phyloP scores from a whole-genome alignment of 2,113 vertebrate species.

The sheep (Ovis aries) region DNA sequence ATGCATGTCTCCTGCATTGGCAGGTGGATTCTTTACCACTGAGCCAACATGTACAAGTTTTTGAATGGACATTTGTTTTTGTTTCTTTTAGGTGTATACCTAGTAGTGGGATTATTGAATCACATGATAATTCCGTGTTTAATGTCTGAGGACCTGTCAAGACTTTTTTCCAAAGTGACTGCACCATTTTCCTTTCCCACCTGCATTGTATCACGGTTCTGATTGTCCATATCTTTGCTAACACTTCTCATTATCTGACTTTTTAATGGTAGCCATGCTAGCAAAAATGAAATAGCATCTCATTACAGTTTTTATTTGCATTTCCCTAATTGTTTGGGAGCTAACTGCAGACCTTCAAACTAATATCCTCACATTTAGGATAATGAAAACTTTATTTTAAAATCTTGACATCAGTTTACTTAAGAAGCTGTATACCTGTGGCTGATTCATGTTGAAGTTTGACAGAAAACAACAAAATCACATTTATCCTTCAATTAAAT shows the following conservation, averaged over 20 bases:
- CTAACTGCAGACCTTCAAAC: constrained; percentile 36
- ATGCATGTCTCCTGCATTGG: not conserved
- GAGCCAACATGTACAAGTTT: not conserved
- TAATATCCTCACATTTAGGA: not conserved
- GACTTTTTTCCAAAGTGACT: not conserved
- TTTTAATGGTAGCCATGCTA: not conserved
- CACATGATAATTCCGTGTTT: not conserved
- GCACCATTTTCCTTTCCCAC: not conserved
- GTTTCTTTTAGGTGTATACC: not conserved
- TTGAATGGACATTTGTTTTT: not conserved
- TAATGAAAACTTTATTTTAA: constrained; percentile 55
- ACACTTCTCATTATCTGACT: not conserved
- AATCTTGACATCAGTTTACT: constrained; percentile 50
- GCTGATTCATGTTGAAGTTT: not conserved
- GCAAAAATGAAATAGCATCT: not conserved
- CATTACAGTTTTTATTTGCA: constrained; percentile 36
- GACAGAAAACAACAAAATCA: not conserved
- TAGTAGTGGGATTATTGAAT: not conserved
- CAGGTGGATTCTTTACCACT: not conserved
- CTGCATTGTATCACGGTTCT: not conserved
- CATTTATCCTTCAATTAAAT: not conserved
- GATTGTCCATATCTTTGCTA: not conserved
- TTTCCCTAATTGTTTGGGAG: constrained; percentile 30
- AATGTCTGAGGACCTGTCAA: not conserved
- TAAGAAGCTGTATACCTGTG: not conserved